These are phyloP conservation scores for Paratilapia polleni DNA, from an alignment of 2,113 vertebrate species.

Conservation along the genomic window DNA sequence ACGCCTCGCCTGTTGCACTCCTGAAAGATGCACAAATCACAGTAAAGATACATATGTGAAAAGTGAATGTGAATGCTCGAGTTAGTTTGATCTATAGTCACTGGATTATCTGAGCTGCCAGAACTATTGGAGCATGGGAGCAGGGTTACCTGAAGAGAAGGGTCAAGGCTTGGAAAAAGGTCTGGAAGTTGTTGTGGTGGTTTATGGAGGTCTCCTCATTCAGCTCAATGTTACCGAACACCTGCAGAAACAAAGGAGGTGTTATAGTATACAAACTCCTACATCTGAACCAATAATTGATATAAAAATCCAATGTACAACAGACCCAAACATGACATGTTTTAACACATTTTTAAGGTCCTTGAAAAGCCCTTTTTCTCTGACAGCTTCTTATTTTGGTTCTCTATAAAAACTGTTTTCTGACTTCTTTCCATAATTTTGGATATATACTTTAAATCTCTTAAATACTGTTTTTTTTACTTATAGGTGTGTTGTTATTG, in stretches of 20 bases:
- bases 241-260: conserved; percentile 77
- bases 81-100: neutral
- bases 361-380: neutral
- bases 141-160: conserved; percentile 90
- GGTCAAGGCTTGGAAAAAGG: conserved; percentile 94
- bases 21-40: conserved; percentile 71
- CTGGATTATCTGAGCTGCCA: neutral
- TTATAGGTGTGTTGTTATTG: too few species aligned
- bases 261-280: neutral
- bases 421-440: too few species aligned
- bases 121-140: neutral
- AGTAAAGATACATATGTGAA: neutral
- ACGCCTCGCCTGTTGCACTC: conserved; percentile 97
- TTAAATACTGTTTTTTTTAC: too few species aligned
- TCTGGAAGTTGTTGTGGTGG: conserved; percentile 96
- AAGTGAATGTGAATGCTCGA: neutral
- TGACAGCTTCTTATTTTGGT: neutral
- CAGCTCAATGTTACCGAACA: conserved; percentile 95
- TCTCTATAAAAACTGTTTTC: neutral
- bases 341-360: neutral
- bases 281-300: neutral
- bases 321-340: neutral
- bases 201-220: conserved; percentile 89
- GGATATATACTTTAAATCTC: too few species aligned
- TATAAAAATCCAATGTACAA: neutral